These are phyloP conservation scores for Carollia perspicillata DNA, from an alignment of 2,113 vertebrate species.

Conservation along the genomic window DNA sequence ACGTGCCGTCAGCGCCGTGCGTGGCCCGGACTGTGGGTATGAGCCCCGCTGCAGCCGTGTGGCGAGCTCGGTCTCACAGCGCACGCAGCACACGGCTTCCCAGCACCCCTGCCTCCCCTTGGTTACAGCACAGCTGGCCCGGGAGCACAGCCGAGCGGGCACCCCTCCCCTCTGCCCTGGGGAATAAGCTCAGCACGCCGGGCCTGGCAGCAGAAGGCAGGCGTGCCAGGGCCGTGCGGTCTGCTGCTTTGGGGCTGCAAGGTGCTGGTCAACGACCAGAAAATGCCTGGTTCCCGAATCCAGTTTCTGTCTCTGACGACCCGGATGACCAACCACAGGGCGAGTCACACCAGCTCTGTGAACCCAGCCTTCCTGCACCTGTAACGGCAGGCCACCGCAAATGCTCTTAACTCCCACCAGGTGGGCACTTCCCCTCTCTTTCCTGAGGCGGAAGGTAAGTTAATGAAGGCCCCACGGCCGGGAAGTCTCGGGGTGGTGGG, in stretches of 20 bases:
- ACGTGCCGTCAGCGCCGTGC: rapidly evolving
- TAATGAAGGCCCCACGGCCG: background rate
- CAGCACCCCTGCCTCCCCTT: background rate
- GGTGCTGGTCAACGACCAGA: background rate
- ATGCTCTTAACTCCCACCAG: background rate
- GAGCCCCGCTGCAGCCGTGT: rapidly evolving
- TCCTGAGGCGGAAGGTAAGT: background rate
- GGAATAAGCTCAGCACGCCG: background rate
- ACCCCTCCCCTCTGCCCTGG: background rate
- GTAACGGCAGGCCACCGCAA: background rate
- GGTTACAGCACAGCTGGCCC: rapidly evolving
- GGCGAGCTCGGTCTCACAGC: rapidly evolving
- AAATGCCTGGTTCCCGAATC: background rate
- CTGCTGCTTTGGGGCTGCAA: background rate
- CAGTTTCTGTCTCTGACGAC: background rate
- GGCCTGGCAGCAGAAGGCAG: background rate
- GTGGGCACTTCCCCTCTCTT: too few species aligned
- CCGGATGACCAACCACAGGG: rapidly evolving
- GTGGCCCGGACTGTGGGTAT: rapidly evolving
- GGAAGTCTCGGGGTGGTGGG: rapidly evolving
- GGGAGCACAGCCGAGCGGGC: rapidly evolving
- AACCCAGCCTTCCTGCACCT: background rate
- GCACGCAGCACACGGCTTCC: background rate
- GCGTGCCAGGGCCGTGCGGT: rapidly evolving
- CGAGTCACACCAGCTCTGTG: too few species aligned